These are phyloP conservation scores for Andrena minutula DNA, from an alignment of 2,888 invertebrate genomes.

Conservation along the genomic window DNA sequence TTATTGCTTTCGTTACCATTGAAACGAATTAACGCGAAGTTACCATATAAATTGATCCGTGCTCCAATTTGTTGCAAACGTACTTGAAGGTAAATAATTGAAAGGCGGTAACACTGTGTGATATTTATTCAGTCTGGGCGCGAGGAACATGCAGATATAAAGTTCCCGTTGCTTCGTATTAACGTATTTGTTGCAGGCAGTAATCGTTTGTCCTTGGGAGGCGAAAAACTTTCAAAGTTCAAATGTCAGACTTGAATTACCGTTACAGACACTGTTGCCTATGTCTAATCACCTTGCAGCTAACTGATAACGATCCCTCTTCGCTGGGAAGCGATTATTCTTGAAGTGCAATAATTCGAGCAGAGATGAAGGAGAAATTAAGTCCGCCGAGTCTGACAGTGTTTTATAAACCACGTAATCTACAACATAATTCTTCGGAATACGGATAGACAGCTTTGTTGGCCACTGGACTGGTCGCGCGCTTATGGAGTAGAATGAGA, in stretches of 20 bases:
- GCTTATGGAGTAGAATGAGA: constrained; percentile 51
- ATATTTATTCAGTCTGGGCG: not conserved
- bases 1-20: not conserved
- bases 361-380: not conserved
- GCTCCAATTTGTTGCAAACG: too few relatives aligned
- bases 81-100: not conserved
- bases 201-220: constrained; percentile 46
- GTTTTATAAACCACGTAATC: not conserved
- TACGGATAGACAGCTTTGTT: constrained; percentile 10
- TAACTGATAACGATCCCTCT: constrained; percentile 20
- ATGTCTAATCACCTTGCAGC: constrained; percentile 24
- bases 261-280: constrained; percentile 38
- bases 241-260: constrained; percentile 46
- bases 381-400: not conserved
- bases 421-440: constrained; percentile 10
- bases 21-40: not conserved
- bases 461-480: constrained; percentile 12
- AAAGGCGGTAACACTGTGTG: not conserved
- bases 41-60: too few relatives aligned
- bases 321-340: not conserved
- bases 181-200: constrained; percentile 8
- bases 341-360: not conserved
- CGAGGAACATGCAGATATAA: not conserved
- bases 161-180: not conserved
- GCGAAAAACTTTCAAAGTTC: constrained; percentile 48